Evolutionary conservation across 2,797 vertebrate species (phyloP).

Genomic region (Lophius americanus): DNA sequence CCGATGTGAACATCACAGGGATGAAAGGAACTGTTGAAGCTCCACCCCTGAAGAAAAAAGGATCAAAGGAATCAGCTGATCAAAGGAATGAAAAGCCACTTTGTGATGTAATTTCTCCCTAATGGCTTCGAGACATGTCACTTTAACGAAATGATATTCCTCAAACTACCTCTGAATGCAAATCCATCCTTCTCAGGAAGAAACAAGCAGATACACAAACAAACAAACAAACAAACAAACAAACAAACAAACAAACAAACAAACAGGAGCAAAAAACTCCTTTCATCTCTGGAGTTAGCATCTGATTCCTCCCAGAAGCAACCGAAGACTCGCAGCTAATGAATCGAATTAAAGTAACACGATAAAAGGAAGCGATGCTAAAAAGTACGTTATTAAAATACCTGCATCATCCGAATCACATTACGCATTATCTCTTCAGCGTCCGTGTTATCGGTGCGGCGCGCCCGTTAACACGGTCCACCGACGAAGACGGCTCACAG

Average conservation of each 20-base stretch:
- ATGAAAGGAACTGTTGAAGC: too few relatives aligned
- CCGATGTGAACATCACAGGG: too few relatives aligned
- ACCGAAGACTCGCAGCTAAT: slow-evolving; percentile 24
- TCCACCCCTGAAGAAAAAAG: too few relatives aligned
- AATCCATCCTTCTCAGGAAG: too few relatives aligned
- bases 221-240: slow-evolving; percentile 1
- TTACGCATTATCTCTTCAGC: slow-evolving; percentile 1
- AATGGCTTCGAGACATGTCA: too few relatives aligned
- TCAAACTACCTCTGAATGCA: too few relatives aligned
- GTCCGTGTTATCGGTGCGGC: slow-evolving; percentile 23
- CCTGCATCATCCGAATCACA: slow-evolving; percentile 33
- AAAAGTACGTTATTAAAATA: slow-evolving; percentile 22
- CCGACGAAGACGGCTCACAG: slow-evolving; percentile 46
- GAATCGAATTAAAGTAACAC: slow-evolving; percentile 16
- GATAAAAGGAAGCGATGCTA: slow-evolving; percentile 21
- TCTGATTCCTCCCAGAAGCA: slow-evolving; percentile 8
- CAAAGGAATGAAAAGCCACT: too few relatives aligned
- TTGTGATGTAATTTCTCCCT: too few relatives aligned
- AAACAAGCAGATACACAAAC: too few relatives aligned
- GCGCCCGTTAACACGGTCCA: slow-evolving; percentile 51
- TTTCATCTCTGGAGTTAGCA: too few relatives aligned
- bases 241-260: neutral
- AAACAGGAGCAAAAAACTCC: neutral
- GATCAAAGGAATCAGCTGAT: too few relatives aligned
- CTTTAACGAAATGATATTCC: too few relatives aligned